Evolutionary conservation across 2,888 invertebrate genomes (phyloP), one percentile per base, ranked within the genome.

Genomic region (Temnothorax rugatulus): DNA sequence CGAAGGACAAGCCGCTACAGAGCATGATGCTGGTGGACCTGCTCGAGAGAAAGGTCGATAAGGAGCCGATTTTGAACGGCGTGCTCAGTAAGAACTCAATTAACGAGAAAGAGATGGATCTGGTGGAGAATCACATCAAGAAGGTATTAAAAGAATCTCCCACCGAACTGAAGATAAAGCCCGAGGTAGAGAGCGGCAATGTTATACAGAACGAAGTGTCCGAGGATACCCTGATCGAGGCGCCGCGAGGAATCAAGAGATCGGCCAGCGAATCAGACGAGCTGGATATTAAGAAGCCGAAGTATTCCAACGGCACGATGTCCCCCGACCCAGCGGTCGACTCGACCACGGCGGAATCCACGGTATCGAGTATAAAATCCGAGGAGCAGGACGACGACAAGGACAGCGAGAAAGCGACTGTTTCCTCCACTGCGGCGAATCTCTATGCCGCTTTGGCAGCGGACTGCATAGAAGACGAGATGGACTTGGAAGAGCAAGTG

Each of bases 391-490:
- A 95, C 84, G 95, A 95, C 2, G 95, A 96, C 0, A 95, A 96
- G 61, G 95, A 95, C n/a, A 93, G 93, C 47, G 93, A 94, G 4
- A 96, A 96, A 88, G 96, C 96, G 50, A 96, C 96, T 2, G 97
- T 97, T 0, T 98, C 98, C 0, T 97, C 97, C 81, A 97, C 97
- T 8, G 98, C 98, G 0, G 98, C 98, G 0, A 98, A 98, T 95
- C 95, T 98, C 38, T 98, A 98, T 93, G 98, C 98, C 0, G 98
- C 98, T 44, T 95, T 98, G 71, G 98, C 98, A 0, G 98, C 98
- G 0, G 98, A 98, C 52, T 97, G 97, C 69, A 95, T 98, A 25
- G 98, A 98, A 92, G 98, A 98, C 90, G 98, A 98, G 93, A 93
- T 92, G 4, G 94, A 94, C 61, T 83, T 94, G 4, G 97, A 97